Percentiles rank a stretch among this genome's conserved stretches.
phyloP scores from a whole-genome alignment of 1,140 invertebrate genomes.

The Brachionus plicatilis region DNA sequence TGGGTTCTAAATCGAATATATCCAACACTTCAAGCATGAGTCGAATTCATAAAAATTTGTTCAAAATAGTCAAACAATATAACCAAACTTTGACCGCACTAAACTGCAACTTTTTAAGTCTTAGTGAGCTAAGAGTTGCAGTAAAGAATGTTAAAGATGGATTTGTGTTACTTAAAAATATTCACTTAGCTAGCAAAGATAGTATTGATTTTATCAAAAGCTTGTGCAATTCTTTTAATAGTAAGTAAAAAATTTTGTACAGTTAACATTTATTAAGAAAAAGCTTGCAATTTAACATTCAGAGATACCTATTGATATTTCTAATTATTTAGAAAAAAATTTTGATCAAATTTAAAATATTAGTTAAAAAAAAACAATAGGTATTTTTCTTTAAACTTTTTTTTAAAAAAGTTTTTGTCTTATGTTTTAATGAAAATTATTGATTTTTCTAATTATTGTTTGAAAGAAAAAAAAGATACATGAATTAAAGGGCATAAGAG shows the following conservation, averaged over 20 bases:
- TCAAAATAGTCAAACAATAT: not conserved
- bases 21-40: slow-evolving; percentile 23
- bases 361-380: no score
- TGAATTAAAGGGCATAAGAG: no score
- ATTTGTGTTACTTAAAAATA: slow-evolving; percentile 29
- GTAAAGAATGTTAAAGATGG: slow-evolving; percentile 6
- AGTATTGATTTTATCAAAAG: slow-evolving; percentile 34
- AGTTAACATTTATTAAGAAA: not conserved
- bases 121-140: slow-evolving; percentile 18
- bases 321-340: no score
- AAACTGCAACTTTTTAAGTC: slow-evolving; percentile 25
- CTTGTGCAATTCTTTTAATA: not conserved
- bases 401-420: no score
- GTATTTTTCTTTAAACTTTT: no score
- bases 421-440: no score
- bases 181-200: slow-evolving; percentile 34
- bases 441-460: no score
- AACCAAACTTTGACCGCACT: slow-evolving; percentile 6
- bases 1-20: slow-evolving; percentile 31
- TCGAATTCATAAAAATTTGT: slow-evolving; percentile 29
- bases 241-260: not conserved
- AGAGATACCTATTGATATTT: no score
- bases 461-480: no score
- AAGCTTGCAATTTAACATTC: no score
- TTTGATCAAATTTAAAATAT: no score